These are phyloP conservation scores for Zoanthus sansibaricus DNA, from an alignment of 92 coral and sea anemone species.

Conservation along the genomic window DNA sequence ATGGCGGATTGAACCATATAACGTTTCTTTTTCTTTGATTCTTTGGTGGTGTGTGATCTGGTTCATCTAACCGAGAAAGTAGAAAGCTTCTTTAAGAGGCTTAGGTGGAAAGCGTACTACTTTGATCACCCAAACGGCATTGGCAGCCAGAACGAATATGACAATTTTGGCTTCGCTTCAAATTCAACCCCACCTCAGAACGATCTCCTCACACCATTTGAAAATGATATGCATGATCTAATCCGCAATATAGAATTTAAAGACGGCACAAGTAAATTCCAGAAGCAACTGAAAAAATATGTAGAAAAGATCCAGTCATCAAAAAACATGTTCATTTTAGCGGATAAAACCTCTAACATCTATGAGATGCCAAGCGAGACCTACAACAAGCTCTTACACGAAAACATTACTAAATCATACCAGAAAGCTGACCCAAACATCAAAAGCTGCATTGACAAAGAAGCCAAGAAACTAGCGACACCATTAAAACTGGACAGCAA, in stretches of 20 bases:
- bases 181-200: slow-evolving; percentile 2
- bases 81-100: too few relatives aligned
- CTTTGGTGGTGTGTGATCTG: too few relatives aligned
- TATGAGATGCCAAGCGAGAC: neutral
- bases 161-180: neutral
- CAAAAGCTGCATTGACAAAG: too few relatives aligned
- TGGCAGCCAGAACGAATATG: neutral
- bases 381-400: too few relatives aligned
- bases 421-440: too few relatives aligned
- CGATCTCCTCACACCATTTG: neutral
- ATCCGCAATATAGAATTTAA: neutral
- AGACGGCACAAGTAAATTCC: neutral
- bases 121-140: neutral
- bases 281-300: neutral
- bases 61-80: too few relatives aligned
- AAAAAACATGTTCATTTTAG: neutral
- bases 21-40: too few relatives aligned
- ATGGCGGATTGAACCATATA: too few relatives aligned
- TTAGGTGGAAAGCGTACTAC: neutral
- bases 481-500: too few relatives aligned
- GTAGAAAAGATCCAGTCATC: neutral
- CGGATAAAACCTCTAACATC: neutral
- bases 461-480: too few relatives aligned
- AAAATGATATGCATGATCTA: neutral
- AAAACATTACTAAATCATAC: too few relatives aligned